Evolutionary conservation across 2,888 invertebrate genomes (phyloP).

Genomic region (Spisula solida): DNA sequence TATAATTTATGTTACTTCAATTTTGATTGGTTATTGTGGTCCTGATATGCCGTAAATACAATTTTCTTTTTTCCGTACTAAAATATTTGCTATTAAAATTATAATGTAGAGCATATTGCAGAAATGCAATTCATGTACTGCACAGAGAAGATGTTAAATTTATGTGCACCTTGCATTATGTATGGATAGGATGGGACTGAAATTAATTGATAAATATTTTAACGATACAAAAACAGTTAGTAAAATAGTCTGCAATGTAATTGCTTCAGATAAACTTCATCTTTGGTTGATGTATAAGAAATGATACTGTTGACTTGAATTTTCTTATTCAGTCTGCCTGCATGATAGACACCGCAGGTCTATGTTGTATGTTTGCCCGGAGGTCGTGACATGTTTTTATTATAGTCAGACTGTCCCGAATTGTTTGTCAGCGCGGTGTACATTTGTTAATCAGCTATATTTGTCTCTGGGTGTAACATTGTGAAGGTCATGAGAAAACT

Average conservation of each 20-base stretch:
- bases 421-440: slow-evolving; percentile 24
- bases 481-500: slow-evolving; percentile 42
- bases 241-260: background rate
- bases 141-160: background rate
- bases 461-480: slow-evolving; percentile 34
- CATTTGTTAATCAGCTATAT: slow-evolving; percentile 37
- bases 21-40: too few species aligned
- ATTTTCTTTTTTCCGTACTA: too few species aligned
- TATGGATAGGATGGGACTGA: background rate
- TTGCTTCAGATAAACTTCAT: background rate
- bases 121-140: background rate
- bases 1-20: too few species aligned
- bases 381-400: slow-evolving; percentile 30
- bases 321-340: background rate
- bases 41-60: too few species aligned
- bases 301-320: slow-evolving; percentile 9
- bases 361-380: background rate
- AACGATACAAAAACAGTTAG: background rate
- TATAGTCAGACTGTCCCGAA: slow-evolving; percentile 30
- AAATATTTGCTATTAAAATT: too few species aligned
- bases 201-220: background rate
- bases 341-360: background rate
- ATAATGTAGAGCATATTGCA: too few species aligned
- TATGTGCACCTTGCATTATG: background rate
- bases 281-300: background rate